Percentiles rank a stretch among this genome's conserved stretches.
Evolutionary conservation across 64 coral and sea anemone genomes (phyloP).

Genomic region (Platygyra sinensis): DNA sequence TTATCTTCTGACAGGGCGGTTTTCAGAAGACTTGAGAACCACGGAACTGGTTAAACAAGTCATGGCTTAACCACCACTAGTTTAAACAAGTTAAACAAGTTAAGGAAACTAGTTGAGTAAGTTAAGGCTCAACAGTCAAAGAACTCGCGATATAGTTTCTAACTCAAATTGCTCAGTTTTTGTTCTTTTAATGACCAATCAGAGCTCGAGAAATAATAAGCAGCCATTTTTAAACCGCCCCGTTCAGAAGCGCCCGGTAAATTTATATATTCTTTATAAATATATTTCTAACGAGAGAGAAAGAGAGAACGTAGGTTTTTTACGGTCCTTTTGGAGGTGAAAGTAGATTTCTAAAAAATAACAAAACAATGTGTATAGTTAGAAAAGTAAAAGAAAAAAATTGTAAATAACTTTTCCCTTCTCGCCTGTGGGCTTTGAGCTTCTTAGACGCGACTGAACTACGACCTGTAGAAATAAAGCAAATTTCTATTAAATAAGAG

Average conservation of each 20-base stretch:
- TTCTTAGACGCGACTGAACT: not conserved
- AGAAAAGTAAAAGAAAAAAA: not conserved
- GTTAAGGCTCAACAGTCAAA: too few relatives aligned
- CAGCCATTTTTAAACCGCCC: not conserved
- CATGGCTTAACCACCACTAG: too few relatives aligned
- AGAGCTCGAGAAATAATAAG: too few relatives aligned
- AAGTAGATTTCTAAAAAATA: slow-evolving; percentile 24
- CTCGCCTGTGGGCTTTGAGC: not conserved
- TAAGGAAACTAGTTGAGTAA: too few relatives aligned
- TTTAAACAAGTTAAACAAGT: too few relatives aligned
- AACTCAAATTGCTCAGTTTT: too few relatives aligned
- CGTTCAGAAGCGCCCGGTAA: not conserved
- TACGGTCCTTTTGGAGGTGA: not conserved
- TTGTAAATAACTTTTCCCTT: slow-evolving; percentile 13
- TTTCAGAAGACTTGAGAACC: not conserved
- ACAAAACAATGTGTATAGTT: slow-evolving; percentile 6
- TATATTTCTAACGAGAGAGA: slow-evolving; percentile 6
- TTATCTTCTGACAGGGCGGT: not conserved
- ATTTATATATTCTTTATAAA: slow-evolving; percentile 16
- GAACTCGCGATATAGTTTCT: too few relatives aligned
- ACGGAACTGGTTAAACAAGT: too few relatives aligned
- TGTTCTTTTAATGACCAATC: too few relatives aligned
- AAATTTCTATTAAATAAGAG: not conserved
- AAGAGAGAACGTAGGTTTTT: slow-evolving; percentile 30
- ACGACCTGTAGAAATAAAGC: slow-evolving; percentile 29